Conservation (phyloP, 2,888 invertebrate species). For the Trichopria drosophilae region DNA sequence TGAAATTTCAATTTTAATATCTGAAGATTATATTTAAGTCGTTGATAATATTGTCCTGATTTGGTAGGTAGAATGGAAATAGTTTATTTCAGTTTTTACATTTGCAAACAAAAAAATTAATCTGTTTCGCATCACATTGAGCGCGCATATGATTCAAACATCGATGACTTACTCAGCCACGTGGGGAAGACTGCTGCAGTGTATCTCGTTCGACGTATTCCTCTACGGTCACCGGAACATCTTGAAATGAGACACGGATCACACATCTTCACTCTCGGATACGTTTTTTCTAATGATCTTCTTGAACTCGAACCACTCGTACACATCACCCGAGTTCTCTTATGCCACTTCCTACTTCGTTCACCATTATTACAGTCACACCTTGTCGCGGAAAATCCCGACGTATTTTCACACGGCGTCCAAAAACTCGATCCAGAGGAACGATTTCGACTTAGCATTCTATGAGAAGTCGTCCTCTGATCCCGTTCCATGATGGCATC, state of each 20-base stretch:
- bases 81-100: too few relatives aligned
- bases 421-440: constrained; percentile 3
- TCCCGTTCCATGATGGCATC: constrained; percentile 50
- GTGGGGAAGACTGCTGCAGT: constrained; percentile 41
- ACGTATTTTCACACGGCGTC: constrained; percentile 6
- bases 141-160: constrained; percentile 20
- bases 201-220: constrained; percentile 27
- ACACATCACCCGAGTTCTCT: constrained; percentile 7
- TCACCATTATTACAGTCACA: not conserved
- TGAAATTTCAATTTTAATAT: too few relatives aligned
- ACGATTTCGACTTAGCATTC: constrained; percentile 41
- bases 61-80: too few relatives aligned
- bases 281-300: constrained; percentile 29
- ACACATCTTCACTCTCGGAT: constrained; percentile 29
- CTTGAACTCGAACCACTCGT: constrained; percentile 6
- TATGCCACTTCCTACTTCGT: too few relatives aligned
- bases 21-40: too few relatives aligned
- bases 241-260: constrained; percentile 21
- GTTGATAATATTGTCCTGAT: too few relatives aligned
- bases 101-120: too few relatives aligned
- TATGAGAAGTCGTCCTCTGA: constrained; percentile 53
- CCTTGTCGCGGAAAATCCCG: constrained; percentile 7
- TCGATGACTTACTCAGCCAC: constrained; percentile 54
- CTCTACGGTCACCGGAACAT: constrained; percentile 21
- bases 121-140: too few relatives aligned